Evolutionary conservation across 2,888 invertebrate genomes (phyloP).

Genomic region (Mimumesa dahlbomi): DNA sequence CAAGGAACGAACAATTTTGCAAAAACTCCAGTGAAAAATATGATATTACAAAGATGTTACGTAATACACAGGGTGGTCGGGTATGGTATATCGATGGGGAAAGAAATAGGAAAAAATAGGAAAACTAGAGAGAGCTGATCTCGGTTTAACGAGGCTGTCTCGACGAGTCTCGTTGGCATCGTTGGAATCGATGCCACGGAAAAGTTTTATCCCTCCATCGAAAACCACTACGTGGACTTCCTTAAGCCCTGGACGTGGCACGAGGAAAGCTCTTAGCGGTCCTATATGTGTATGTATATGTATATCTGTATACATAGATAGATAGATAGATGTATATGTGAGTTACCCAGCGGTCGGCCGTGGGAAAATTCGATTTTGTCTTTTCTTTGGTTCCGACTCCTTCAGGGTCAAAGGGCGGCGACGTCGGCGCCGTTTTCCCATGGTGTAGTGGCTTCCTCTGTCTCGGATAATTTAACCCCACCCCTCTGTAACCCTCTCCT

Average conservation of each 20-base stretch:
- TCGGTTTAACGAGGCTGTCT: slow-evolving; percentile 59
- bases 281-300: no score
- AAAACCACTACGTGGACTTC: slow-evolving; percentile 50
- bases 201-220: slow-evolving; percentile 56
- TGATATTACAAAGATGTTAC: no score
- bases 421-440: background rate
- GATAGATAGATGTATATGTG: no score
- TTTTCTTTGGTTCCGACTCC: slow-evolving; percentile 12
- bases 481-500: background rate
- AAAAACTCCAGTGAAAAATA: no score
- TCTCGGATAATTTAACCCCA: background rate
- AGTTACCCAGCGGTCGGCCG: slow-evolving; percentile 21
- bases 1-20: no score
- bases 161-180: slow-evolving; percentile 29
- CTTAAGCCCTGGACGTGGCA: slow-evolving; percentile 5
- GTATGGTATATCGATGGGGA: no score
- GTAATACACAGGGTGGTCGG: no score
- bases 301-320: no score
- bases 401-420: background rate
- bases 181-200: slow-evolving; percentile 53
- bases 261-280: slow-evolving; percentile 21
- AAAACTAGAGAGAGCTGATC: slow-evolving; percentile 43
- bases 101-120: slow-evolving; percentile 9
- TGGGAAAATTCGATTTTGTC: slow-evolving; percentile 34
- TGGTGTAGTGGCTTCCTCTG: no score